These are phyloP conservation scores for Strongylocentrotus purpuratus DNA, from an alignment of 35 echinoderm and acorn worm species.

Conservation along the genomic window DNA sequence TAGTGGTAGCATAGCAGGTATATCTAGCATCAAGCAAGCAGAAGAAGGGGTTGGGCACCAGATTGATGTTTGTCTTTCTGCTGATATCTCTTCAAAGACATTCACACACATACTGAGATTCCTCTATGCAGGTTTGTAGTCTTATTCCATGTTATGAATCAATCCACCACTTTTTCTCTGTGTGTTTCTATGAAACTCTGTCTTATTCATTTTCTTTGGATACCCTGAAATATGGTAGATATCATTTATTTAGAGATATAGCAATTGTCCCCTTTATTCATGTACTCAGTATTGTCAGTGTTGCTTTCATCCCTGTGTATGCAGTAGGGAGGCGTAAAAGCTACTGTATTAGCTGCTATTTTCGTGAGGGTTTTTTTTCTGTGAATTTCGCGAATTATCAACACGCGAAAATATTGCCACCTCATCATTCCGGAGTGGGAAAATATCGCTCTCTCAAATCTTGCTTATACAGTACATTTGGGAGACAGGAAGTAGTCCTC, in stretches of 20 bases:
- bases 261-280: neutral
- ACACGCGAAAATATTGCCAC: no score
- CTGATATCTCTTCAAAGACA: constrained; percentile 61
- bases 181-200: constrained; percentile 25
- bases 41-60: constrained; percentile 25
- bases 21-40: constrained; percentile 60
- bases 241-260: neutral
- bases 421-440: no score
- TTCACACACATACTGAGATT: constrained; percentile 76
- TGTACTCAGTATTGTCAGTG: neutral
- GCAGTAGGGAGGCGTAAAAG: neutral
- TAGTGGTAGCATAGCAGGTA: constrained; percentile 69
- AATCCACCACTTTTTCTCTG: neutral
- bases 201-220: neutral
- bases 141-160: neutral
- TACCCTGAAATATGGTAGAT: neutral
- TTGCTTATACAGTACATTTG: no score
- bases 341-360: no score
- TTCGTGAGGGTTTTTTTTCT: no score
- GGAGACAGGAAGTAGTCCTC: neutral
- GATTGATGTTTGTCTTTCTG: constrained; percentile 62
- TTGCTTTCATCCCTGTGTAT: neutral
- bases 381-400: no score
- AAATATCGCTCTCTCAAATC: no score
- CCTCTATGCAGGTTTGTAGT: constrained; percentile 68